Percentiles rank a stretch among this genome's conserved stretches.
Evolutionary conservation across 2,797 vertebrate species (phyloP).

Genomic region (Thamnophis elegans): DNA sequence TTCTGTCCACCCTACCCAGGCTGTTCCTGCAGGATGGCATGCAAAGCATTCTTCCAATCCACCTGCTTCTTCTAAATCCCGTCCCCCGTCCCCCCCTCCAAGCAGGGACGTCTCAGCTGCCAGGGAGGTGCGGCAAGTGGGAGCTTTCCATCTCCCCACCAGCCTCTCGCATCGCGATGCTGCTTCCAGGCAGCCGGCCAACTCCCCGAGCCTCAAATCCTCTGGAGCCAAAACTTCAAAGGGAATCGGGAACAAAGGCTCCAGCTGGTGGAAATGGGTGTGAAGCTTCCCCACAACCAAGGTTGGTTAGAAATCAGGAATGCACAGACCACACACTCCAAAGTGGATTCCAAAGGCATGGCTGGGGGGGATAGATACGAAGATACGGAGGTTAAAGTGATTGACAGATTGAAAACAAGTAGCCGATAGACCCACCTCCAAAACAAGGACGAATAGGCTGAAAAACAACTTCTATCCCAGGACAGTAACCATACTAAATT

Average conservation of each 20-base stretch:
- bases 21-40: neutral
- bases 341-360: neutral
- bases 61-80: neutral
- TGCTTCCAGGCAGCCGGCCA: slow-evolving; percentile 14
- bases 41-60: neutral
- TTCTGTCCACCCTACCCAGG: neutral
- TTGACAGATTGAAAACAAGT: neutral
- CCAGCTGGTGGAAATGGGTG: slow-evolving; percentile 6
- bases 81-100: accelerated
- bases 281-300: neutral
- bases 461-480: too few species aligned
- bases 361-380: too few species aligned
- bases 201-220: slow-evolving; percentile 27
- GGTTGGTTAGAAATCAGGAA: slow-evolving; percentile 24
- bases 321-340: neutral
- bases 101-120: neutral
- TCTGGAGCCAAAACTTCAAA: slow-evolving; percentile 36
- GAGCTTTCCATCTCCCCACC: neutral
- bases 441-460: too few species aligned
- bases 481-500: too few species aligned
- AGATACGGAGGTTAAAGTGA: neutral
- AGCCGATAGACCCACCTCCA: neutral
- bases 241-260: slow-evolving; percentile 1
- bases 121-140: neutral
- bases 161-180: neutral